phyloP scores from a whole-genome alignment of 1,140 invertebrate species.

The Euglossa dilemma region DNA sequence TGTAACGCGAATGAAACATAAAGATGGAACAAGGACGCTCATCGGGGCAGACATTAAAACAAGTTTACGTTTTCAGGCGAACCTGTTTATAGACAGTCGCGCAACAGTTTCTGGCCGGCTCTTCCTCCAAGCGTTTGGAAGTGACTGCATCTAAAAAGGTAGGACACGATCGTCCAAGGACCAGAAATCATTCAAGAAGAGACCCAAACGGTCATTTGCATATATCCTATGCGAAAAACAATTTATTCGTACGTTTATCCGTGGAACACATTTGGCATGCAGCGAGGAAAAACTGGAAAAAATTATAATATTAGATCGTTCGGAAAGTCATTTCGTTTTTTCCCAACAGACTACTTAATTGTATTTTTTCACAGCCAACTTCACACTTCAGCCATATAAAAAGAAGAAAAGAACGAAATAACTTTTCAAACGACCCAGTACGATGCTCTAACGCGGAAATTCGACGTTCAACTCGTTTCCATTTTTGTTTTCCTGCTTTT shows the following conservation, averaged over 20 bases:
- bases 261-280: too few species aligned
- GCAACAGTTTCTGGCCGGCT: constrained; percentile 11
- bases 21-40: constrained; percentile 6
- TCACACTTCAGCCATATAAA: too few species aligned
- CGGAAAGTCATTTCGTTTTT: too few species aligned
- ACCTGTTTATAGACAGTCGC: constrained; percentile 4
- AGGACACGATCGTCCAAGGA: not conserved
- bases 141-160: too few species aligned
- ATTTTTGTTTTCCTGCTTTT: not conserved
- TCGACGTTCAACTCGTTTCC: constrained; percentile 2
- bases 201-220: not conserved
- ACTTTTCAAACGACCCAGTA: too few species aligned
- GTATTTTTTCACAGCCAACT: too few species aligned
- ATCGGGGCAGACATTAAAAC: constrained; percentile 7
- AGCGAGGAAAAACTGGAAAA: too few species aligned
- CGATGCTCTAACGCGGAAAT: constrained; percentile 7
- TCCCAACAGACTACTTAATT: too few species aligned
- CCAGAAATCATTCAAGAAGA: not conserved
- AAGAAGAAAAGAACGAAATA: too few species aligned
- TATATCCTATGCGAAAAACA: not conserved
- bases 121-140: constrained; percentile 2
- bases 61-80: constrained; percentile 10
- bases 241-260: too few species aligned
- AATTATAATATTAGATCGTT: too few species aligned
- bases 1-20: constrained; percentile 7